Conservation (phyloP, 2,888 invertebrate genomes). For the Eristalis intricaria region DNA sequence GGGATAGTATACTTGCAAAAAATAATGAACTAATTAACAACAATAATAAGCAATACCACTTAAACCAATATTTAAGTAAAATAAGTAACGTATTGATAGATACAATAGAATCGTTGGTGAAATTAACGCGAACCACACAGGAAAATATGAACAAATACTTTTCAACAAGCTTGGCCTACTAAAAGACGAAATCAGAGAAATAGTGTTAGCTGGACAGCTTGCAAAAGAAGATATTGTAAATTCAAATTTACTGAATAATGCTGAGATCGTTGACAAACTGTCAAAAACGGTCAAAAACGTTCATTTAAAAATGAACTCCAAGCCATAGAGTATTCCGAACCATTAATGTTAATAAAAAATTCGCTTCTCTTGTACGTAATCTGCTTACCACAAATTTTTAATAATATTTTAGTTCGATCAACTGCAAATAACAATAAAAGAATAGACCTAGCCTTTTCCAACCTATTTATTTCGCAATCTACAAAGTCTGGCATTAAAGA, state of each 20-base stretch:
- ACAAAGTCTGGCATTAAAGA: conserved; percentile 7
- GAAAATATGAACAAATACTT: conserved; percentile 29
- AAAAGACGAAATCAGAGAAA: conserved; percentile 32
- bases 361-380: conserved; percentile 63
- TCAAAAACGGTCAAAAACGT: conserved; percentile 41
- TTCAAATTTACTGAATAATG: conserved; percentile 62
- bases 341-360: conserved; percentile 56
- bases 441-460: background rate
- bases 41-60: conserved; percentile 38
- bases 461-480: conserved; percentile 8
- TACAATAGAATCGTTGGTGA: conserved; percentile 2
- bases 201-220: conserved; percentile 27
- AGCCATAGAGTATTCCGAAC: background rate
- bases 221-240: conserved; percentile 65
- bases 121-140: conserved; percentile 7
- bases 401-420: conserved; percentile 29
- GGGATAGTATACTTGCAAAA: background rate
- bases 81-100: conserved; percentile 14
- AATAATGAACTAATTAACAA: conserved; percentile 29
- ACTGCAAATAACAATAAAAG: background rate
- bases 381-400: conserved; percentile 56
- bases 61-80: conserved; percentile 32
- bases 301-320: too few species aligned
- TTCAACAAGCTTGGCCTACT: conserved; percentile 14
- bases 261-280: conserved; percentile 58